Evolutionary conservation across 2,113 vertebrate species (phyloP), one percentile per base, ranked within the genome.

Genomic region (Nothoprocta perdicaria): DNA sequence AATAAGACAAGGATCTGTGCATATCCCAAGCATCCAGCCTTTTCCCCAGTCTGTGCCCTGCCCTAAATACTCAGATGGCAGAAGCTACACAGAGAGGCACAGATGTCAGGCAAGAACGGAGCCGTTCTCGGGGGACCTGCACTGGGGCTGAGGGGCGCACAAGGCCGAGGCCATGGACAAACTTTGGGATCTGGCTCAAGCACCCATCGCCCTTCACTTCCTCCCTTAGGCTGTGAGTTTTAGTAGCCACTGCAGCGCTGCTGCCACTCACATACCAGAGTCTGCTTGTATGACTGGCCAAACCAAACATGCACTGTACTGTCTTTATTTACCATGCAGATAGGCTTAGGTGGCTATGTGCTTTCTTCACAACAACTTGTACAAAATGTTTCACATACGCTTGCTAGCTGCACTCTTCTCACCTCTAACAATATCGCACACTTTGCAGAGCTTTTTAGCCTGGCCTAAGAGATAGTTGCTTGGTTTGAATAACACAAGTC

Each of bases 311-410:
- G 33, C 41, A 45, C 55, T 24, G 57, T 66, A 83, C 12, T 18
- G 12, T 10, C 52, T 7, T 3, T 6, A 40, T 8, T 26, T 31
- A 40, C 7, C 14, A 9, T 0, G 14, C 8, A 14, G 4, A 2
- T 65, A 26, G 23, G 7, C 55, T 62, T 38, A 58, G 55, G 68
- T 23, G 19, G 69, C 35, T 2, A 72, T 43, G 14, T 10, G 9
- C 73, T 71, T 50, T 5, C 45, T 14, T 61, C 7, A 63, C 17
- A 80, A 24, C 55, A 73, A 35, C 31, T 41, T 38, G 18, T 9
- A n/a, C 35, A 46, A 76, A 21, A 73, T 10, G n/a, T 35, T 5
- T 8, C 9, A 3, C 1, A 16, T 12, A 18, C 46, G 27, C 26
- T 63, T 63, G 57, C 58, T 58, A 60, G 80, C 57, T 66, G 23